Base-by-base conservation (phyloP, 35 echinoderm and acorn worm genomes). In the Lytechinus variegatus region DNA sequence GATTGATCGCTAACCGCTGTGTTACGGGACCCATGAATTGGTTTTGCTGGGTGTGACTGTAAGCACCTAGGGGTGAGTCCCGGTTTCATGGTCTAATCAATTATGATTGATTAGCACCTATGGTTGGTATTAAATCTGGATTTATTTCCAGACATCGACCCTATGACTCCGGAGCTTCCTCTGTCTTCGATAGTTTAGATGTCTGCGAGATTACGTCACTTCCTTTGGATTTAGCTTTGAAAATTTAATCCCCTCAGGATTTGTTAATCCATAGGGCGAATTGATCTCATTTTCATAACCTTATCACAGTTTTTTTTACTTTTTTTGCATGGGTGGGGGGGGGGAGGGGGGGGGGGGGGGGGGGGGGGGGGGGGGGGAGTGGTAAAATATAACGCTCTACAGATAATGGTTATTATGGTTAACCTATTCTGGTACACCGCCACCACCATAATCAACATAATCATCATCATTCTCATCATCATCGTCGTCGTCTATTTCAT, bases 41-140 rank as follows among this genome's bases (percentile, higher is more conserved):
- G 57, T 12, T 79, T 16, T 79, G 16, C 0, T 13, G 11, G 11
- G 16, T 79, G 4, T 19, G 5, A 13, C 24, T 71, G 57, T 21
- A 79, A n/a, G 66, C 6, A 79, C 19, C 66, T 24, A 79, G 66
- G 21, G 24, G 8, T 79, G n/a, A 79, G 66, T 79, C 14, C 66
- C 19, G n/a, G 33, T 44, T 24, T 24, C 66, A 79, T 79, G 66
- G 66, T 79, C 66, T 79, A 79, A 79, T 79, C 66, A 79, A n/a
- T 79, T 79, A 79, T 79, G 66, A 79, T 79, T 79, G 66, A 79
- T 79, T 79, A 24, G 66, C 66, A n/a, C 66, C 66, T n/a, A 16
- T 79, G 66, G 66, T 19, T 79, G 66, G 66, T 24, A 79, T 79
- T 79, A 79, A 79, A 19, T 79, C 66, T 79, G 66, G 66, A 79